phyloP scores from a whole-genome alignment of 2,797 vertebrate species.

The Chaunax sp. region DNA sequence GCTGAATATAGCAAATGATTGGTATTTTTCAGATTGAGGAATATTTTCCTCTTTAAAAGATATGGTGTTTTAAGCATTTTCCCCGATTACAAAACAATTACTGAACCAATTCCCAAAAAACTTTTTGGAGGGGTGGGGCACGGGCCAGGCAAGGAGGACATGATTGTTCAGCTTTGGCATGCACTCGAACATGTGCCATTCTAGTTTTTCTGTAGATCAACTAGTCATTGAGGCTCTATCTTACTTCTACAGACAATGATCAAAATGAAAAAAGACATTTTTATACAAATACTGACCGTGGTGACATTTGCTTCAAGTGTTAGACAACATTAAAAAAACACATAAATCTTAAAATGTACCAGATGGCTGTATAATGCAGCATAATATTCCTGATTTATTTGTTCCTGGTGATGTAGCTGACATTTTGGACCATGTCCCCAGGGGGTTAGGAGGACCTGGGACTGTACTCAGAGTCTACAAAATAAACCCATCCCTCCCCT shows the following conservation, averaged over 20 bases:
- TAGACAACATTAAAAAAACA: constrained; percentile 10
- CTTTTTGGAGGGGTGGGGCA: too few species aligned
- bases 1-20: neutral
- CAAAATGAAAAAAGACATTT: neutral
- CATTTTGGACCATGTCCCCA: constrained; percentile 64
- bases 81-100: too few species aligned
- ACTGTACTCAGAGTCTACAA: constrained; percentile 45
- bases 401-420: constrained; percentile 60
- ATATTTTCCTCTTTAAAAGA: too few species aligned
- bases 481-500: constrained; percentile 65
- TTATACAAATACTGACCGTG: constrained; percentile 5
- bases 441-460: constrained; percentile 47
- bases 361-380: constrained; percentile 41
- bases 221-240: neutral
- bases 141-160: too few species aligned
- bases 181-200: too few species aligned
- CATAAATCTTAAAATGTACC: constrained; percentile 26
- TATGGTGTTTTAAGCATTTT: too few species aligned
- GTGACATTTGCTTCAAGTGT: too few species aligned
- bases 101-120: too few species aligned
- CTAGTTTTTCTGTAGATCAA: neutral
- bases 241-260: too few species aligned
- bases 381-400: constrained; percentile 53
- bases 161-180: too few species aligned
- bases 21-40: too few species aligned